These are phyloP conservation scores for Drosophila mimica DNA, from an alignment of 2,888 invertebrate genomes.

Conservation along the genomic window DNA sequence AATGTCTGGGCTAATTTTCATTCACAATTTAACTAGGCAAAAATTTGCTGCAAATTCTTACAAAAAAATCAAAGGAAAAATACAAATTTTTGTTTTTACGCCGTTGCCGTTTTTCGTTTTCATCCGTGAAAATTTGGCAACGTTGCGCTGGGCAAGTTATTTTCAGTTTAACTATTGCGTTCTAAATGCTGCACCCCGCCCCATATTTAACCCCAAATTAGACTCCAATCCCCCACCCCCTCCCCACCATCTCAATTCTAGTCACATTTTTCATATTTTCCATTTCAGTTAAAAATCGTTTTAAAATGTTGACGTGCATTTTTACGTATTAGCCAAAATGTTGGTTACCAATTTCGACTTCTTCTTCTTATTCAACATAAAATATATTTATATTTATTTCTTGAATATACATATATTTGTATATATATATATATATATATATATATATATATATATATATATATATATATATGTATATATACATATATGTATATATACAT, in stretches of 20 bases:
- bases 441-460: conserved; percentile 37
- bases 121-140: conserved; percentile 26
- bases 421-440: conserved; percentile 12
- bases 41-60: background rate
- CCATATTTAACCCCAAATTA: background rate
- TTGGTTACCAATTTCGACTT: conserved; percentile 16
- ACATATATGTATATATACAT: conserved; percentile 26
- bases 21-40: conserved; percentile 17
- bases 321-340: conserved; percentile 49
- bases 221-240: no score
- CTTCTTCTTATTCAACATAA: conserved; percentile 56
- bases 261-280: conserved; percentile 6
- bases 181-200: conserved; percentile 1
- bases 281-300: conserved; percentile 22
- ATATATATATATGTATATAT: conserved; percentile 28
- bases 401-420: conserved; percentile 44
- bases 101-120: conserved; percentile 24
- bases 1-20: conserved; percentile 6
- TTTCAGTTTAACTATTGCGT: background rate
- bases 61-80: background rate
- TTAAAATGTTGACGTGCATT: conserved; percentile 26
- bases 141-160: conserved; percentile 11
- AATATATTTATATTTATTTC: conserved; percentile 63
- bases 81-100: background rate
- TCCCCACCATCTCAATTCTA: background rate